Evolutionary conservation across 2,797 vertebrate species (phyloP), one percentile per base, ranked within the genome.

Genomic region (Enteromius paludinosus): DNA sequence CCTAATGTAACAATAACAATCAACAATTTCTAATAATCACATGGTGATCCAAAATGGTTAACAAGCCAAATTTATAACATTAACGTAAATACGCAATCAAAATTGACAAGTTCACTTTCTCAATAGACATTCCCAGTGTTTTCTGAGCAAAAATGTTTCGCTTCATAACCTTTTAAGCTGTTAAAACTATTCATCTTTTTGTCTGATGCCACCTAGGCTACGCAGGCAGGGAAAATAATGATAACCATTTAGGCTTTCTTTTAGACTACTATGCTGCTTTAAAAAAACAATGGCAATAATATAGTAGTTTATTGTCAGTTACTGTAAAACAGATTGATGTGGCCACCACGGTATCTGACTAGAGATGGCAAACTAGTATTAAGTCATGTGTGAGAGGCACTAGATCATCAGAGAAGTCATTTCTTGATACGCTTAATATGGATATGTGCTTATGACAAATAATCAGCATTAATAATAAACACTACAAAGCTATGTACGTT

Each of bases 401-500:
- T 75, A n/a, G 25, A 25, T 10, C 43, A 45, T 15, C 43, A 41
- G 38, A 41, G 9, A 41, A 41, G 38, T 56, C 33, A 56, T 77
- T 81, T 71, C 73, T 18, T 65, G 72, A 85, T 71, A 6, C 4
- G 30, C 2, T 45, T 15, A 49, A 77, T 66, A 79, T 69, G 59
- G 28, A 74, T 59, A 79, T 70, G 69, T 33, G 49, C 18, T 56
- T 30, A 75, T 41, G 41, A 52, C 43, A 18, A 41, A 76, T 15
- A 81, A 30, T 10, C 17, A 47, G 43, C 23, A 15, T 33, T 47
- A 71, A 20, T 47, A 30, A 61, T 20, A 28, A 45, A 25, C n/a
- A 43, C n/a, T 59, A 25, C 4, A 12, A 59, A 23, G n/a, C 10
- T 56, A 56, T 23, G 11, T 23, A 56, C 23, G n/a, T 10, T 23